Conservation (phyloP, 2,888 invertebrate species). For the Tholera decimalis region DNA sequence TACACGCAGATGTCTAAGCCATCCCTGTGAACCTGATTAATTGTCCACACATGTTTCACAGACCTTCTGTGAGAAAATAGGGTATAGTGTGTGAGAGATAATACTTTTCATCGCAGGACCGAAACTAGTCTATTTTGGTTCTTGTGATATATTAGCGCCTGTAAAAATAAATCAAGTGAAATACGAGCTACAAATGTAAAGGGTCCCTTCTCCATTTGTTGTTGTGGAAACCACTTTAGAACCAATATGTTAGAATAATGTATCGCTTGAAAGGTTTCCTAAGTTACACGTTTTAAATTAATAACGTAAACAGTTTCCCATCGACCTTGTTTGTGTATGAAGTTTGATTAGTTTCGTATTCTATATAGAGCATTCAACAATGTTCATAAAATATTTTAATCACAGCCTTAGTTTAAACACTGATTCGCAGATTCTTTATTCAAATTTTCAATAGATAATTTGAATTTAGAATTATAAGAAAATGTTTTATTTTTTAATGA, state of each 20-base stretch:
- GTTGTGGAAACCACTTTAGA: slow-evolving; percentile 60
- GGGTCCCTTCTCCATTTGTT: slow-evolving; percentile 56
- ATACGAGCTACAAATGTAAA: slow-evolving; percentile 61
- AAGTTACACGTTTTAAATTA: slow-evolving; percentile 48
- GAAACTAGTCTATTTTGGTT: slow-evolving; percentile 64
- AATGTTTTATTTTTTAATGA: no score
- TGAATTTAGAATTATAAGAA: no score
- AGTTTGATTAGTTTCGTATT: slow-evolving; percentile 24
- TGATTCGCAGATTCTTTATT: no score
- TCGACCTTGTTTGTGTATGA: slow-evolving; percentile 41
- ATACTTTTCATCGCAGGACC: slow-evolving; percentile 63
- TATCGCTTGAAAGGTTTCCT: slow-evolving; percentile 51
- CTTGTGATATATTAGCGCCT: slow-evolving; percentile 58
- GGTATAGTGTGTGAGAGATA: slow-evolving; percentile 72
- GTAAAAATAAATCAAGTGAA: slow-evolving; percentile 65
- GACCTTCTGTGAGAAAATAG: slow-evolving; percentile 83
- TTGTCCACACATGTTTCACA: slow-evolving; percentile 80
- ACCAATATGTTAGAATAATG: slow-evolving; percentile 53
- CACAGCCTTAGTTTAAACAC: no score
- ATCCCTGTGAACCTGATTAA: slow-evolving; percentile 74
- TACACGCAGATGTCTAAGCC: slow-evolving; percentile 65
- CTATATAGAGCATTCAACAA: no score
- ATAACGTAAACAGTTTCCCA: slow-evolving; percentile 41
- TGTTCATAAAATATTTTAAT: no score
- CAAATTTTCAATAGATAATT: no score